A percentile compares a stretch with the other conserved stretches of the same genome.
Evolutionary conservation across 2,797 vertebrate species (phyloP).

Genomic region (Helicolenus hilgendorfi): DNA sequence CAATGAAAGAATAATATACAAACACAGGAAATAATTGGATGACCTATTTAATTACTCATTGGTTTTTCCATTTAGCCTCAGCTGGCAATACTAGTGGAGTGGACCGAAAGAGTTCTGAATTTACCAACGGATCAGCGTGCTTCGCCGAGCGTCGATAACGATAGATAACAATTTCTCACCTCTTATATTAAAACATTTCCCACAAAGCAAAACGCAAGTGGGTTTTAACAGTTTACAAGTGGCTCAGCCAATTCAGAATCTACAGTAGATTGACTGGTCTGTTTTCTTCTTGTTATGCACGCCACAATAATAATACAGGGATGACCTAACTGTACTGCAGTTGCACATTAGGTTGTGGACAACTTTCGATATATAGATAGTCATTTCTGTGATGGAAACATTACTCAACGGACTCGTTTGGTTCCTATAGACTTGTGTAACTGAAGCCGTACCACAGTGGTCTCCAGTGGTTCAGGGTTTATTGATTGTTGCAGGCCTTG

Average conservation of each 20-base stretch:
- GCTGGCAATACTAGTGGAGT: background rate
- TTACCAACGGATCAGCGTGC: conserved; percentile 15
- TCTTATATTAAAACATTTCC: conserved; percentile 36
- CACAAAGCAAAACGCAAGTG: background rate
- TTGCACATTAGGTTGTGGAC: background rate
- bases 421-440: conserved; percentile 39
- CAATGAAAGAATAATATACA: conserved; percentile 18
- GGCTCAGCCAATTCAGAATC: background rate
- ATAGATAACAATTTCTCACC: conserved; percentile 35
- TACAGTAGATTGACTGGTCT: background rate
- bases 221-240: background rate
- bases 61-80: conserved; percentile 33
- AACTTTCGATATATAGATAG: background rate
- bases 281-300: background rate
- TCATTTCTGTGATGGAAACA: conserved; percentile 3
- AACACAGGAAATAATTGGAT: conserved; percentile 24
- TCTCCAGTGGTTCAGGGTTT: conserved; percentile 54
- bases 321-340: background rate
- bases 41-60: background rate
- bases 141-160: conserved; percentile 16
- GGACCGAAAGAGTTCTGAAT: conserved; percentile 33
- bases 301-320: background rate
- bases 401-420: conserved; percentile 3
- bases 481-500: conserved; percentile 66
- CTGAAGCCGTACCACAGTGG: conserved; percentile 41